Evolutionary conservation across 2,797 vertebrate species (phyloP).

Genomic region (Manis crassicaudata): DNA sequence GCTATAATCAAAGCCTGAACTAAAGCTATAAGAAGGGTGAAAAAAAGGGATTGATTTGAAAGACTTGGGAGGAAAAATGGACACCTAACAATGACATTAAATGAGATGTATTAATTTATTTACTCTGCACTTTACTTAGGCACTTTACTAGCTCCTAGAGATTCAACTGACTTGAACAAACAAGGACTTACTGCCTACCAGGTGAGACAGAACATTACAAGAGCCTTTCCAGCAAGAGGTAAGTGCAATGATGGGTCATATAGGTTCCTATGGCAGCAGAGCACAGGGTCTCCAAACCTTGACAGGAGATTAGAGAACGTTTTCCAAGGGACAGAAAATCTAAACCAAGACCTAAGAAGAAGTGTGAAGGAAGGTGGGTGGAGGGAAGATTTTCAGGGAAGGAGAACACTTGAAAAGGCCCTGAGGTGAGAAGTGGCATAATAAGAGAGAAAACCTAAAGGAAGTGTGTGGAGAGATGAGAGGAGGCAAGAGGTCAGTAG

Average conservation of each 20-base stretch:
- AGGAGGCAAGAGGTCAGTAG: not conserved
- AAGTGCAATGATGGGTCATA: not conserved
- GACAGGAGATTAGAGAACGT: not conserved
- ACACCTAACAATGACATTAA: not conserved
- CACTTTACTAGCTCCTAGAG: not conserved
- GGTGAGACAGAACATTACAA: not conserved
- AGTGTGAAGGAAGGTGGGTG: not conserved
- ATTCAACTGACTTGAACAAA: not conserved
- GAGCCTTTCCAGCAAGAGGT: not conserved
- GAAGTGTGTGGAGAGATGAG: not conserved
- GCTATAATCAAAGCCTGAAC: not conserved
- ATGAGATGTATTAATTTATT: not conserved
- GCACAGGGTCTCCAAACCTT: not conserved
- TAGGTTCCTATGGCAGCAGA: slow-evolving; percentile 3
- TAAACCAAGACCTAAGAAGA: not conserved
- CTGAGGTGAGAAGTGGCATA: not conserved
- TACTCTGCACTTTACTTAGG: not conserved
- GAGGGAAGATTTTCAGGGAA: not conserved
- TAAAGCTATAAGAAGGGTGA: not conserved
- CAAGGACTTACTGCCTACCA: not conserved
- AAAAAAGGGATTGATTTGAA: not conserved
- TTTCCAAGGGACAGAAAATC: slow-evolving; percentile 3
- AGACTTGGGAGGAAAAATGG: not conserved
- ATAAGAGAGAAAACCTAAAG: not conserved
- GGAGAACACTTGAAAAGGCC: not conserved